These are phyloP conservation scores for Xenopus laevis DNA, from an alignment of 2,113 vertebrate species.

Conservation along the genomic window DNA sequence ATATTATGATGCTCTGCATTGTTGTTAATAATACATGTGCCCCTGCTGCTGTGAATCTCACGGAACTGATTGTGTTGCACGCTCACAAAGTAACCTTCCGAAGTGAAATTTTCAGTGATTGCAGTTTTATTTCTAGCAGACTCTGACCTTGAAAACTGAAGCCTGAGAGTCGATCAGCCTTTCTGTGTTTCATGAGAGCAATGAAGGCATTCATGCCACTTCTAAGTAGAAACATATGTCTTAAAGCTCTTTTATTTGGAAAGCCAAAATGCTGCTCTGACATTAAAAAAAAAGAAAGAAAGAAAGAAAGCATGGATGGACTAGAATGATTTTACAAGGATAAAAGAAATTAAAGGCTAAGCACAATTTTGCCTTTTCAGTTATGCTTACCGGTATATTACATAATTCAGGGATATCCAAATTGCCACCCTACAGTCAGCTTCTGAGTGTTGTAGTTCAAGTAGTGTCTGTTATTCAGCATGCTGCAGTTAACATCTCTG, in stretches of 20 bases:
- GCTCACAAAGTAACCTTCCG: neutral
- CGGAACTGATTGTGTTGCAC: neutral
- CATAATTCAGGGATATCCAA: too few relatives aligned
- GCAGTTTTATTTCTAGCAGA: constrained; percentile 17
- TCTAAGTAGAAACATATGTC: constrained; percentile 21
- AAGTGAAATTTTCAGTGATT: constrained; percentile 4
- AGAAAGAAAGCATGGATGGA: neutral
- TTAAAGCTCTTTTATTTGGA: constrained; percentile 9
- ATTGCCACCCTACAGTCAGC: neutral
- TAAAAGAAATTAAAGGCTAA: too few relatives aligned
- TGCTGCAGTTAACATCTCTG: neutral
- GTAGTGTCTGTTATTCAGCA: neutral
- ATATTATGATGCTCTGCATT: too few relatives aligned
- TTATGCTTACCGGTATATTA: too few relatives aligned
- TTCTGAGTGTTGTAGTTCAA: neutral
- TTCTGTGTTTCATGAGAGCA: constrained; percentile 23
- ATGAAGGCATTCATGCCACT: constrained; percentile 18
- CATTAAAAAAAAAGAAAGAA: neutral
- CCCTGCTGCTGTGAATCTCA: neutral
- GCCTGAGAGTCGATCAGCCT: neutral
- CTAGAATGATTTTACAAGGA: too few relatives aligned
- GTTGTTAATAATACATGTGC: too few relatives aligned
- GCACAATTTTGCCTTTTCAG: too few relatives aligned
- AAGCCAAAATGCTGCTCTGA: constrained; percentile 19
- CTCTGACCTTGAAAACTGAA: constrained; percentile 27